A percentile compares a stretch with the other conserved stretches of the same genome.
phyloP scores from a whole-genome alignment of 2,113 vertebrate species.

The Delphinapterus leucas region DNA sequence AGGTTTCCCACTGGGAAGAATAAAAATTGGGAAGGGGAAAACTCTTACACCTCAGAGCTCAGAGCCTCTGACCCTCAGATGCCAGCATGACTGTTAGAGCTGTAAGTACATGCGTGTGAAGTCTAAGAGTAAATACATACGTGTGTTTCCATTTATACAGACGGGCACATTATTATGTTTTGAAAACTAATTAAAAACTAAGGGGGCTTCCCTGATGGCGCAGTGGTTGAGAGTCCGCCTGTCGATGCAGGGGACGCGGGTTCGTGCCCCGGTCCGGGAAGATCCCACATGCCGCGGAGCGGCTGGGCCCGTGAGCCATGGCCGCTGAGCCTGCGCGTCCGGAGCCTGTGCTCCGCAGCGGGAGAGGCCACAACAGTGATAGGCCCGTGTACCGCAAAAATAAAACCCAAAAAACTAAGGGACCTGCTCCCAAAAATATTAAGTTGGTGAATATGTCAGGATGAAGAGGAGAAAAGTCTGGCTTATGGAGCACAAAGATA shows the following conservation, averaged over 20 bases:
- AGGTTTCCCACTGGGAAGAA: not conserved
- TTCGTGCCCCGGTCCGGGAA: too few relatives aligned
- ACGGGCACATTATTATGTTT: not conserved
- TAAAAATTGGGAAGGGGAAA: not conserved
- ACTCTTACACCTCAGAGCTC: not conserved
- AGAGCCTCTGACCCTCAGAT: not conserved
- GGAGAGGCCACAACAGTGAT: too few relatives aligned
- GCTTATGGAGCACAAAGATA: not conserved
- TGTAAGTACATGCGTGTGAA: not conserved
- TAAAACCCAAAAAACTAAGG: too few relatives aligned
- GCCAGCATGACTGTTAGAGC: not conserved
- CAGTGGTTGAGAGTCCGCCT: too few relatives aligned
- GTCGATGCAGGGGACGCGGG: too few relatives aligned
- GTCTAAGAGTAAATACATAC: fast-evolving
- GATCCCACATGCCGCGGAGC: too few relatives aligned
- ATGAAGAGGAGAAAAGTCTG: not conserved
- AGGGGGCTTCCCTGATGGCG: too few relatives aligned
- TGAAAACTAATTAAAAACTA: not conserved
- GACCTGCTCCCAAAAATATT: not conserved
- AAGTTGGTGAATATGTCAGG: not conserved
- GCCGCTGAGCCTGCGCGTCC: too few relatives aligned
- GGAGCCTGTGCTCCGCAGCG: too few relatives aligned
- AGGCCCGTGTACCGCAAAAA: too few relatives aligned
- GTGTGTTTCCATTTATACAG: not conserved
- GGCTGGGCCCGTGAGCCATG: too few relatives aligned